Base-by-base conservation (phyloP, 2,888 invertebrate genomes). In the Cerceris ruficornis region DNA sequence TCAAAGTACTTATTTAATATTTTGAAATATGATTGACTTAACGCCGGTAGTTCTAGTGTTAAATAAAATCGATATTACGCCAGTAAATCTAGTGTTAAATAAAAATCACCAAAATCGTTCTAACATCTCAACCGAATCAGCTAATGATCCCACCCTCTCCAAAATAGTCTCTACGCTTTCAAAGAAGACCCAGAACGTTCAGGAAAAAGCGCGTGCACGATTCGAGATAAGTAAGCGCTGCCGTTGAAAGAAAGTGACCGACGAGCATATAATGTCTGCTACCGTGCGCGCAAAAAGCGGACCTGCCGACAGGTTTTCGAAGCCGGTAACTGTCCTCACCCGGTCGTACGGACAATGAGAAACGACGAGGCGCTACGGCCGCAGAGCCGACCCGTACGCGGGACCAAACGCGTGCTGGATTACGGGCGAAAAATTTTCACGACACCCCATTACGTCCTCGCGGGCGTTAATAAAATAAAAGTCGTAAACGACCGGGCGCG, bases 201-300 rank as follows among this genome's bases (percentile, higher is more conserved):
- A 50, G 46, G 73, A 61, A 76, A 67, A 76, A 62, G 64, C 65
- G 43, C 49, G 61, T 14, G 43, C 39, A 28, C 42, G 64, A 50
- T 7, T 55, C 50, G n/a, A 6, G 55, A 17, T 15, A 42, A n/a
- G 17, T 11, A 7, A 17, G 14, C 60, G 59, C 52, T 46, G 62
- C 66, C 60, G 59, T 54, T 46, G 62, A 69, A 81, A 81, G 75
- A 82, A 75, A 82, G 72, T 75, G 72, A 73, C 75, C 68, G 64
- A 75, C 69, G 62, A 67, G 70, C 71, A 50, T 77, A 70, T 73
- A 69, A 70, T 80, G 73, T 72, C 69, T 11, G 78, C 75, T 70
- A 69, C 69, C 59, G 78, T 54, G 15, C 57, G 42, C 55, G 61
- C 70, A 75, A 81, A 81, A 81, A 78, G 69, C 39, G 46, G 50